Conservation (phyloP, 2,797 vertebrate genomes). For the Sebastes hubbsi region DNA sequence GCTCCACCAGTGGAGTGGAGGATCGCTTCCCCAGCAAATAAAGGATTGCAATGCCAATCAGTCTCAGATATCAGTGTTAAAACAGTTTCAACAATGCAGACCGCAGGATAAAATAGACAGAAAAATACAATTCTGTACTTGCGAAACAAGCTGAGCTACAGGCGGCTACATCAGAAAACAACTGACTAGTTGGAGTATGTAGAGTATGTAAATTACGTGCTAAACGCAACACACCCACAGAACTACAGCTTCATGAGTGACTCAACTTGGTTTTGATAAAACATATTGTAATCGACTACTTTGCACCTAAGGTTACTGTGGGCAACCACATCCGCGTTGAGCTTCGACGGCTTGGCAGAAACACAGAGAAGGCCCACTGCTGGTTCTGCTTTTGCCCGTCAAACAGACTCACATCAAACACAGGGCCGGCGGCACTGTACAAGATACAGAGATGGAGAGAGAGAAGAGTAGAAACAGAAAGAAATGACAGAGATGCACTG, state of each 20-base stretch:
- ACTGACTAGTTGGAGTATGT: not conserved
- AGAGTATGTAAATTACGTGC: not conserved
- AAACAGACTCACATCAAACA: constrained; percentile 75
- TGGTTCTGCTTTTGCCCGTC: constrained; percentile 74
- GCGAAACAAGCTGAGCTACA: not conserved
- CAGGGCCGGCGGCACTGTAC: constrained; percentile 51
- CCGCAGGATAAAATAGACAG: not conserved
- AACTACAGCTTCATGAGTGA: not conserved
- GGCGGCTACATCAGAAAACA: not conserved
- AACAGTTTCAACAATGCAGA: not conserved
- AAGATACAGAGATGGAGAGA: constrained; percentile 50
- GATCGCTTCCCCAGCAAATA: not conserved
- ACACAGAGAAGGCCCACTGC: constrained; percentile 57
- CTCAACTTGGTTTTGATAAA: constrained; percentile 18
- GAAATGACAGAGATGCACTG: constrained; percentile 46
- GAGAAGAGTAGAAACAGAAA: constrained; percentile 46
- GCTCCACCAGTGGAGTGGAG: not conserved
- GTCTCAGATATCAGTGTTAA: not conserved
- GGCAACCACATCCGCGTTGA: constrained; percentile 38
- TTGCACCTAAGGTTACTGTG: constrained; percentile 48
- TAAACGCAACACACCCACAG: not conserved
- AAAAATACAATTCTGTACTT: not conserved
- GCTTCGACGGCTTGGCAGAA: constrained; percentile 29
- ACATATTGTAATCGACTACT: constrained; percentile 25
- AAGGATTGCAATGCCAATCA: not conserved